Percentiles rank a stretch among this genome's conserved stretches.
Conservation (phyloP, 1,140 invertebrate genomes). For the Chrysopa pallens region DNA sequence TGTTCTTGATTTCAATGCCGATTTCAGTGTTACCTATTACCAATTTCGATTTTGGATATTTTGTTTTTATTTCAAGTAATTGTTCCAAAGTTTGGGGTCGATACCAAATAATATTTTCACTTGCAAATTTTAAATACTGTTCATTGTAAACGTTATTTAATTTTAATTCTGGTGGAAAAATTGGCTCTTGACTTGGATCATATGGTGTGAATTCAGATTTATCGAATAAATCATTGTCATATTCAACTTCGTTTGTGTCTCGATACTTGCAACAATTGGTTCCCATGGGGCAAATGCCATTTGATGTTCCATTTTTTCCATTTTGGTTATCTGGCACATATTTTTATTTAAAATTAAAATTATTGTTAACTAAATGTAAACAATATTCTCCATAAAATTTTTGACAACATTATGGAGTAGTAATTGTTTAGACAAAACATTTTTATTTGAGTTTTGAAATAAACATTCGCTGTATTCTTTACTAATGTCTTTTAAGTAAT, state of each 20-base stretch:
- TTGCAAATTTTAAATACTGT: constrained; percentile 47
- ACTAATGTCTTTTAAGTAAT: no score
- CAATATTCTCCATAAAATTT: no score
- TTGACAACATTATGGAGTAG: no score
- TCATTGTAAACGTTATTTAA: constrained; percentile 41
- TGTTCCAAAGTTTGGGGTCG: constrained; percentile 51
- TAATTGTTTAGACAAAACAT: no score
- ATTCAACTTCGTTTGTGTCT: no score
- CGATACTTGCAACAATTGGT: constrained; percentile 34
- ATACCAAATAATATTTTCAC: constrained; percentile 58
- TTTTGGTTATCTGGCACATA: constrained; percentile 34
- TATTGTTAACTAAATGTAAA: no score
- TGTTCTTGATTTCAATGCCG: constrained; percentile 84
- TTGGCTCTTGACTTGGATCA: constrained; percentile 75
- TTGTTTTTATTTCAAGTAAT: constrained; percentile 55
- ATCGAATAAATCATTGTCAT: constrained; percentile 28
- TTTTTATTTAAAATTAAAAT: no score
- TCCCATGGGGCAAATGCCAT: constrained; percentile 32
- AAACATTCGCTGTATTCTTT: no score
- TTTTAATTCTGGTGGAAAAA: constrained; percentile 83
- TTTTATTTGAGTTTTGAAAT: no score
- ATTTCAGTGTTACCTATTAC: constrained; percentile 95
- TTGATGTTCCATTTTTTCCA: constrained; percentile 15
- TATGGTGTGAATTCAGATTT: constrained; percentile 52
- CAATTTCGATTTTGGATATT: constrained; percentile 62